Conservation (phyloP, 2,113 vertebrate species). For the Dipodomys merriami region DNA sequence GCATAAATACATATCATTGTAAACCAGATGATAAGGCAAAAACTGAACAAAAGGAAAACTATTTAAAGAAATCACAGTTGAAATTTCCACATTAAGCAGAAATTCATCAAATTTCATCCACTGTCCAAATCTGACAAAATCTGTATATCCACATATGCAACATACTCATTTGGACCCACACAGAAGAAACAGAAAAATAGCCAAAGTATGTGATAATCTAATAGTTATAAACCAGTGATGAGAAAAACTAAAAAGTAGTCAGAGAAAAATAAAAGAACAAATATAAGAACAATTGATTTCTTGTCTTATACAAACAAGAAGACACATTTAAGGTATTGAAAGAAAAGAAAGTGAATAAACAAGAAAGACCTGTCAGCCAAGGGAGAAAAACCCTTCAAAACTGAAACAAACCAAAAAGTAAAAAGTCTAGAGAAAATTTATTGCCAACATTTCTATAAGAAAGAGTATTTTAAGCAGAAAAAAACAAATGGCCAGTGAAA, state of each 20-base stretch:
- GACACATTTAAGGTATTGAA: background rate
- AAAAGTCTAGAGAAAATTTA: background rate
- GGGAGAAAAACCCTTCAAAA: background rate
- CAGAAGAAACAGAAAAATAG: conserved; percentile 10
- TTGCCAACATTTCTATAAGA: background rate
- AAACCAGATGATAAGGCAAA: background rate
- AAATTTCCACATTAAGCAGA: background rate
- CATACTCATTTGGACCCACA: background rate
- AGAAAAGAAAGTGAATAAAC: background rate
- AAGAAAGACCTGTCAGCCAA: background rate
- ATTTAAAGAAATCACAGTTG: background rate
- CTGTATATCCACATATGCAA: background rate
- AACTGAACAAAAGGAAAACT: background rate
- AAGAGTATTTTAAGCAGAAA: background rate
- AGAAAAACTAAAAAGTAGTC: background rate
- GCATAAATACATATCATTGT: background rate
- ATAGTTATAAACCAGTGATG: background rate
- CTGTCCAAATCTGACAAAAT: background rate
- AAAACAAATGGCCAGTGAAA: background rate
- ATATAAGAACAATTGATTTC: background rate
- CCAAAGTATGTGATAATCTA: background rate
- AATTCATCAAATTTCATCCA: background rate
- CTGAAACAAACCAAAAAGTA: background rate
- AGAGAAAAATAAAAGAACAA: background rate
- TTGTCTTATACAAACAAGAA: background rate